phyloP scores from a whole-genome alignment of 1,140 invertebrate species.

The Globodera rostochiensis region DNA sequence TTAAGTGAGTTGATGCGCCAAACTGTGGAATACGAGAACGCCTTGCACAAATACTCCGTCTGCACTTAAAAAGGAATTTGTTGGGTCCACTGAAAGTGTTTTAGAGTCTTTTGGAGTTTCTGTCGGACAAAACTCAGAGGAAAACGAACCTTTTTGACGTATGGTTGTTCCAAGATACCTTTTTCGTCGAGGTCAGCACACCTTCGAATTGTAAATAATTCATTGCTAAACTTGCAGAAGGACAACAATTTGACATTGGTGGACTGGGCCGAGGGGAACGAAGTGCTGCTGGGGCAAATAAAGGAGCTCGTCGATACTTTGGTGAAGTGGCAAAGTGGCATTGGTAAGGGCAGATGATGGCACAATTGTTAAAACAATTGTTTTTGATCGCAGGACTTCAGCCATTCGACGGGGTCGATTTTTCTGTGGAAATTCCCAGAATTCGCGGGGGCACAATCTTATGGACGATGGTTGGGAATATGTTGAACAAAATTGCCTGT shows the following conservation, averaged over 20 bases:
- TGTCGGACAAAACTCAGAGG: conserved; percentile 24
- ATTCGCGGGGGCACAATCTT: conserved; percentile 41
- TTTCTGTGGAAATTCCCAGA: conserved; percentile 37
- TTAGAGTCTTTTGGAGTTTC: conserved; percentile 32
- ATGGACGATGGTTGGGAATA: conserved; percentile 35
- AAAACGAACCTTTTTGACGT: conserved; percentile 24
- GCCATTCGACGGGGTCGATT: conserved; percentile 39
- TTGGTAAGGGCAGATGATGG: conserved; percentile 11
- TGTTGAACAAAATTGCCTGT: conserved; percentile 36
- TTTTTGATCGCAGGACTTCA: conserved; percentile 28
- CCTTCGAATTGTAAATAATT: conserved; percentile 14
- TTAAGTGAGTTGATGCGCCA: conserved; percentile 18
- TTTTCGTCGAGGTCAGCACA: conserved; percentile 32
- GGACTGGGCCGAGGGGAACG: conserved; percentile 20
- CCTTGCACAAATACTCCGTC: conserved; percentile 16
- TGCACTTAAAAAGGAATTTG: not conserved
- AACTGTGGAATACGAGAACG: conserved; percentile 30
- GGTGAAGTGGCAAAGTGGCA: conserved; percentile 12
- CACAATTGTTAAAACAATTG: not conserved
- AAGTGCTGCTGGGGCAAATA: conserved; percentile 12
- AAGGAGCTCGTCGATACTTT: conserved; percentile 15
- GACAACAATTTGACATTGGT: conserved; percentile 19
- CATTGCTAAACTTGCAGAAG: conserved; percentile 8
- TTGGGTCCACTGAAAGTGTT: conserved; percentile 25
- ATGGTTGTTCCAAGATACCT: conserved; percentile 31